These are phyloP conservation scores for Creontiades dilutus DNA, from an alignment of 2,888 invertebrate species.

Conservation along the genomic window DNA sequence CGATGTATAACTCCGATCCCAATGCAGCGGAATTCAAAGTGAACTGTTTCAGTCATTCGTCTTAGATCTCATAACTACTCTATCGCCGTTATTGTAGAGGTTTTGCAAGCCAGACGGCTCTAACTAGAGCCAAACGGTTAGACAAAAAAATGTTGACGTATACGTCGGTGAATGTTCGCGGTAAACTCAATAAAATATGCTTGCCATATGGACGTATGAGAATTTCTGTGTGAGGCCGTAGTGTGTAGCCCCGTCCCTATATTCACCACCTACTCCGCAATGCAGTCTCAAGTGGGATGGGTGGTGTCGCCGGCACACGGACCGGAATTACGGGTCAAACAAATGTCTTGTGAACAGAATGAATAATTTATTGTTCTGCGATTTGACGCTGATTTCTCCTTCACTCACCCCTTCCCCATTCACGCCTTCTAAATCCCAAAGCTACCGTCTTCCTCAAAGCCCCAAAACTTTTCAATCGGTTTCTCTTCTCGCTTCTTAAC, in stretches of 20 bases:
- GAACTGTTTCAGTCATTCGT: too few species aligned
- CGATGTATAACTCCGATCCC: too few species aligned
- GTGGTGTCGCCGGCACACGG: slow-evolving; percentile 34
- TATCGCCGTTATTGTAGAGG: too few species aligned
- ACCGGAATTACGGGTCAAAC: slow-evolving; percentile 58
- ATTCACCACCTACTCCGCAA: slow-evolving; percentile 60
- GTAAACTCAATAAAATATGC: too few species aligned
- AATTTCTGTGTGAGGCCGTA: too few species aligned
- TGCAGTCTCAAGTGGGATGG: slow-evolving; percentile 52
- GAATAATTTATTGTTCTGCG: slow-evolving; percentile 60
- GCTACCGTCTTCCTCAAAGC: background rate
- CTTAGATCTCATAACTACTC: too few species aligned
- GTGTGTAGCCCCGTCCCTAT: slow-evolving; percentile 3
- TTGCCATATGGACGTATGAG: too few species aligned
- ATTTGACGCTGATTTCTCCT: slow-evolving; percentile 38
- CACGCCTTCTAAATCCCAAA: background rate
- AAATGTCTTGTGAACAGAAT: slow-evolving; percentile 64
- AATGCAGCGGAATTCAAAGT: too few species aligned
- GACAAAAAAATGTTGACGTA: too few species aligned
- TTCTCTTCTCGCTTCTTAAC: background rate
- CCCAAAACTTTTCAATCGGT: background rate
- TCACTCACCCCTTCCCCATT: background rate
- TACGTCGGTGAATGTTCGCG: too few species aligned
- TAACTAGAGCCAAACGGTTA: too few species aligned
- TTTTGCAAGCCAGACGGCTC: too few species aligned